A percentile compares a stretch with the other conserved stretches of the same genome.
phyloP scores from a whole-genome alignment of 2,888 invertebrate species.

The Tenthredo livida region DNA sequence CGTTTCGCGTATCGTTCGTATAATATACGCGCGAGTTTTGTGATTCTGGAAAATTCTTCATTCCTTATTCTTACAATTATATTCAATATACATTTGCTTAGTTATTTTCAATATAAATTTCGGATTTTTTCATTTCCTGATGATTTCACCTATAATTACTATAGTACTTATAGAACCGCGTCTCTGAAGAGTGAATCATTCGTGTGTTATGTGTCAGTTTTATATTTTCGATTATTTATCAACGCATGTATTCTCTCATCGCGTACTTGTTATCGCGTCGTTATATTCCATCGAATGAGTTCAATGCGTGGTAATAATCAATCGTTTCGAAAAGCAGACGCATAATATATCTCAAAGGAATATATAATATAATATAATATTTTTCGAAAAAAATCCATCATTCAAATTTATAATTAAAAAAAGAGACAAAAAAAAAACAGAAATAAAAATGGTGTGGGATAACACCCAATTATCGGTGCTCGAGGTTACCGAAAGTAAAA shows the following conservation, averaged over 20 bases:
- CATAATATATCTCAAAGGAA: too few relatives aligned
- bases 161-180: not conserved
- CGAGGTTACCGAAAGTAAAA: constrained; percentile 75
- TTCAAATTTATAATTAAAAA: not conserved
- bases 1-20: not conserved
- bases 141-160: not conserved
- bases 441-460: constrained; percentile 69
- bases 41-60: not conserved
- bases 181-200: constrained; percentile 27
- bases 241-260: not conserved
- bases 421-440: not conserved
- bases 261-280: not conserved
- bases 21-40: not conserved
- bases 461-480: constrained; percentile 70
- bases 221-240: not conserved
- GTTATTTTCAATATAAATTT: not conserved
- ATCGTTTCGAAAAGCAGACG: not conserved
- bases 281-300: not conserved
- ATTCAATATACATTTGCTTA: not conserved
- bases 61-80: not conserved
- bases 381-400: not conserved
- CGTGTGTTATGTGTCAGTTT: not conserved
- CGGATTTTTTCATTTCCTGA: not conserved
- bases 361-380: not conserved
- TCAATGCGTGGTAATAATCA: not conserved